Percentiles rank a stretch among this genome's conserved stretches.
These are phyloP conservation scores for Dasyurus viverrinus DNA, from an alignment of 2,113 vertebrate species.

Conservation along the genomic window DNA sequence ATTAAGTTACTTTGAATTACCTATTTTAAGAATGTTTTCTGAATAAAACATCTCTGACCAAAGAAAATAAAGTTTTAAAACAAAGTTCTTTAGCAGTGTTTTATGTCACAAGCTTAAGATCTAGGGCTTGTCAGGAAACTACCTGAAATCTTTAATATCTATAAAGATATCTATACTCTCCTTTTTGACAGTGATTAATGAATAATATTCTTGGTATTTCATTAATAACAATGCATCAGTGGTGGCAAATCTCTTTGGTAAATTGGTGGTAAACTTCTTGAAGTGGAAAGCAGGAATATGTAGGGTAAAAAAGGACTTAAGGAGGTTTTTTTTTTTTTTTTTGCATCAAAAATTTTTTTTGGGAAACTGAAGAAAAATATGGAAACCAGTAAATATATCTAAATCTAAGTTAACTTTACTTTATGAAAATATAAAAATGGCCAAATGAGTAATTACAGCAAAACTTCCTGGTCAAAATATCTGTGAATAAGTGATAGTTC, in stretches of 20 bases:
- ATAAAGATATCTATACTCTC: conserved; percentile 13
- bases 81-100: conserved; percentile 27
- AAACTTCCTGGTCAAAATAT: neutral
- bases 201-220: too few relatives aligned
- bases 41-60: neutral
- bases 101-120: neutral
- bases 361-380: neutral
- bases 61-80: conserved; percentile 22
- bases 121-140: neutral
- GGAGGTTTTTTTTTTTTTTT: neutral
- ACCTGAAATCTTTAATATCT: conserved; percentile 6
- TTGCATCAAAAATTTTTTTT: neutral
- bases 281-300: too few relatives aligned
- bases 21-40: conserved; percentile 22
- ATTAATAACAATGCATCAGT: too few relatives aligned
- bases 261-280: too few relatives aligned
- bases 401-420: too few relatives aligned
- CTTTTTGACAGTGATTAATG: neutral
- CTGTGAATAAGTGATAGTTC: neutral
- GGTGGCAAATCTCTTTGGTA: too few relatives aligned
- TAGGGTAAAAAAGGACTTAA: neutral
- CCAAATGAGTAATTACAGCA: neutral
- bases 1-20: neutral
- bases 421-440: neutral
- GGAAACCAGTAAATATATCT: too few relatives aligned